A percentile compares a stretch with the other conserved stretches of the same genome.
phyloP scores from a whole-genome alignment of 1,140 invertebrate genomes.

The Drosophila leontia region DNA sequence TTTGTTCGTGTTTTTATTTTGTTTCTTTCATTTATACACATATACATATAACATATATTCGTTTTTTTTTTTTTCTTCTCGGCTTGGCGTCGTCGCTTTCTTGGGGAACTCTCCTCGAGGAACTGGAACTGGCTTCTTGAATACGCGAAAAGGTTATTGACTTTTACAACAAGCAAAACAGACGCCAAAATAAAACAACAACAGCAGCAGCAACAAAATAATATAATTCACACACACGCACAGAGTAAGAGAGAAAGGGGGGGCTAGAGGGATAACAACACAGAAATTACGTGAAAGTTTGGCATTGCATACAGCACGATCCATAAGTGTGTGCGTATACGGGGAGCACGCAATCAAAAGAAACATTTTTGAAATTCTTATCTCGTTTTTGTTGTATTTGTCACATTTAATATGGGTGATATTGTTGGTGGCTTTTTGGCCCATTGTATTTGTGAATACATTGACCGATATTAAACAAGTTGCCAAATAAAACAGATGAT shows the following conservation, averaged over 20 bases:
- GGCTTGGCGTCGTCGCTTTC: conserved; percentile 32
- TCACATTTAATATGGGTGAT: conserved; percentile 39
- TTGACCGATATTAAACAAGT: conserved; percentile 84
- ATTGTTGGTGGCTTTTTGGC: conserved; percentile 19
- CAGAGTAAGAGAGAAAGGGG: conserved; percentile 11
- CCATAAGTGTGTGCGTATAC: conserved; percentile 6
- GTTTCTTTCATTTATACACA: conserved; percentile 2
- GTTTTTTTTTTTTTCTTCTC: conserved; percentile 15
- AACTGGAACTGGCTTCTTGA: conserved; percentile 72
- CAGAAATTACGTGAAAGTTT: conserved; percentile 84
- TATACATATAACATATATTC: not conserved
- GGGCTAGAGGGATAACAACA: conserved; percentile 36
- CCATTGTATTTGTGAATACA: conserved; percentile 66
- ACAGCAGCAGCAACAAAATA: conserved; percentile 53
- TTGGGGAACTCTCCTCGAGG: conserved; percentile 47
- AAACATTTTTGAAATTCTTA: conserved; percentile 81
- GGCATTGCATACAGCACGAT: conserved; percentile 64
- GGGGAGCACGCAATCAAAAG: conserved; percentile 72
- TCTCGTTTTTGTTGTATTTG: conserved; percentile 59
- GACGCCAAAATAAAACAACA: conserved; percentile 58
- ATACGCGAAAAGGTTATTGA: conserved; percentile 79
- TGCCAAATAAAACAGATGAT: conserved; percentile 64
- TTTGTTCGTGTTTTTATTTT: conserved; percentile 31
- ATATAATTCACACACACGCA: conserved; percentile 74
- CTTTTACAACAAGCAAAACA: conserved; percentile 82